These are phyloP conservation scores for Cheilosia urbana DNA, from an alignment of 2,888 invertebrate genomes.

Conservation along the genomic window DNA sequence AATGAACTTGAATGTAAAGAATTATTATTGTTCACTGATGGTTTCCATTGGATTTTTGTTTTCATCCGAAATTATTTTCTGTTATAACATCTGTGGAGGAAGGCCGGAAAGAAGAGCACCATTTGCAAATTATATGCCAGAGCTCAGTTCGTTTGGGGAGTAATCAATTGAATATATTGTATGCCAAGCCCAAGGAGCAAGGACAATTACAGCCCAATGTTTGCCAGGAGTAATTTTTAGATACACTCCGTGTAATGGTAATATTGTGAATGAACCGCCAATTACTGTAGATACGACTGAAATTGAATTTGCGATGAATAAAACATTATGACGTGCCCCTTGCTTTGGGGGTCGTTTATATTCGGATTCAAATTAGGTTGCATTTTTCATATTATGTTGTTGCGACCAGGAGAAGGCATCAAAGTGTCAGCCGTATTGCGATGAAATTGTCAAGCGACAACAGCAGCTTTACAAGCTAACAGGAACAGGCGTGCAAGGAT, in stretches of 20 bases:
- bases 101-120: not conserved
- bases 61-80: not conserved
- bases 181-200: not conserved
- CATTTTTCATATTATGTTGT: too few relatives aligned
- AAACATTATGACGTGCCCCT: not conserved
- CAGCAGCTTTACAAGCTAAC: too few relatives aligned
- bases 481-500: too few relatives aligned
- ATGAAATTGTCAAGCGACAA: too few relatives aligned
- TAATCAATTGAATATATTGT: constrained; percentile 64
- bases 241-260: constrained; percentile 28
- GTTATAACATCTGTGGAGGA: not conserved
- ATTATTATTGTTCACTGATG: constrained; percentile 70
- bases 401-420: too few relatives aligned
- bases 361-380: too few relatives aligned
- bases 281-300: constrained; percentile 19
- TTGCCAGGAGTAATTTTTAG: constrained; percentile 51
- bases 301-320: constrained; percentile 50
- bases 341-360: not conserved
- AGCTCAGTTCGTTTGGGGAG: constrained; percentile 63
- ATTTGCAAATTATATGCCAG: constrained; percentile 62
- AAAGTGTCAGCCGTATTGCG: too few relatives aligned
- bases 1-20: constrained; percentile 72
- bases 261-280: constrained; percentile 37
- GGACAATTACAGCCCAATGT: constrained; percentile 64
- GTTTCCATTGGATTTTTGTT: constrained; percentile 33